Evolutionary conservation across 2,113 vertebrate species (phyloP).

Genomic region (Etheostoma cragini): DNA sequence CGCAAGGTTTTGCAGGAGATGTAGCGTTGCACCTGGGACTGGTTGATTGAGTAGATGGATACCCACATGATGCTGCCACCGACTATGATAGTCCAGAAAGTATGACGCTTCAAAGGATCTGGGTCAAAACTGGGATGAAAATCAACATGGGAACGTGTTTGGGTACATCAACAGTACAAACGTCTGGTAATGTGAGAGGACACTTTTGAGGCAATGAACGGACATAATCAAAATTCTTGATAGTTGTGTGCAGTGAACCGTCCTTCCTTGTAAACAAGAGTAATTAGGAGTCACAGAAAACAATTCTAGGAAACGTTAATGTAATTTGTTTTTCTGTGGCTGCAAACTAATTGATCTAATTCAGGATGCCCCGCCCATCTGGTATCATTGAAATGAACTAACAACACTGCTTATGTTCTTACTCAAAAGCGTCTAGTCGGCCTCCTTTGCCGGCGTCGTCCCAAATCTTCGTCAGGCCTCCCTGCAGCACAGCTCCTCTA

Average conservation of each 20-base stretch:
- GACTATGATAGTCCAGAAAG: conserved; percentile 84
- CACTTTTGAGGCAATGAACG: neutral
- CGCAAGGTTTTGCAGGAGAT: conserved; percentile 83
- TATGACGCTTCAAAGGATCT: conserved; percentile 84
- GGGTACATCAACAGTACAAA: no score
- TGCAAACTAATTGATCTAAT: neutral
- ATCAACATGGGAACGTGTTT: neutral
- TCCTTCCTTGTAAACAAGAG: neutral
- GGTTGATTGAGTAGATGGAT: conserved; percentile 85
- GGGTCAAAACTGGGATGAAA: conserved; percentile 81
- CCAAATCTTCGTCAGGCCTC: conserved; percentile 81
- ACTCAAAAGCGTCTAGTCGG: conserved; percentile 83
- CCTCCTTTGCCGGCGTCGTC: conserved; percentile 78
- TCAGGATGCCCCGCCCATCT: neutral
- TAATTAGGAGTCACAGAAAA: neutral
- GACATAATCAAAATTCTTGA: neutral
- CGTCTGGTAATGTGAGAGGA: neutral
- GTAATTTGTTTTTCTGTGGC: neutral
- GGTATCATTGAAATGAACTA: neutral
- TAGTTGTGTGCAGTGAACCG: neutral
- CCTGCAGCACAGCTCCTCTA: conserved; percentile 79
- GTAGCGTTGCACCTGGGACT: conserved; percentile 88
- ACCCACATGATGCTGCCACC: conserved; percentile 86
- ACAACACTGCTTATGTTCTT: conserved; percentile 28
- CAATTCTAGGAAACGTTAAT: neutral